phyloP scores from a whole-genome alignment of 2,113 vertebrate genomes.

The Bufo gargarizans region DNA sequence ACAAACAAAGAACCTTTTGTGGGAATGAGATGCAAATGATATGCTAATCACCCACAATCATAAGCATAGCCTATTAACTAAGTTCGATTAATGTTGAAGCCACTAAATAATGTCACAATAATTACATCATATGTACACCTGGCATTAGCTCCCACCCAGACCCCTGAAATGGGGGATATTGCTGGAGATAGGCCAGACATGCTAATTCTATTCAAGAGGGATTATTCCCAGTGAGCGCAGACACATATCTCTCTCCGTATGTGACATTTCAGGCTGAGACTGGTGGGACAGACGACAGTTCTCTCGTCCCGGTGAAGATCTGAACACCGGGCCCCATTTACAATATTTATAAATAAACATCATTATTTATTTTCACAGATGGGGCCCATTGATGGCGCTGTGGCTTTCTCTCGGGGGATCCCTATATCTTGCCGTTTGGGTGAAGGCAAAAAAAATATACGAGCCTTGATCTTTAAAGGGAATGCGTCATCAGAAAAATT shows the following conservation, averaged over 20 bases:
- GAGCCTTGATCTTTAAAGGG: not conserved
- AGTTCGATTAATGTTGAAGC: slow-evolving; percentile 46
- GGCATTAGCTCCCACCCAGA: slow-evolving; percentile 34
- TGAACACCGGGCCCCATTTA: not conserved
- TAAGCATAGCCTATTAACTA: slow-evolving; percentile 49
- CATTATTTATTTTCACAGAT: slow-evolving; percentile 15
- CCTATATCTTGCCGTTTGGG: not conserved
- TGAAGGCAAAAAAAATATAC: not conserved
- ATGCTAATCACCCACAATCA: slow-evolving; percentile 39
- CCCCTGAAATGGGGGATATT: slow-evolving; percentile 29
- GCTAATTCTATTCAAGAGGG: slow-evolving; percentile 31
- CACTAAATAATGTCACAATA: slow-evolving; percentile 49
- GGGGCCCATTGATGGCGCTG: not conserved
- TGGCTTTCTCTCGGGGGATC: not conserved
- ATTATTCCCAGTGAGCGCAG: slow-evolving; percentile 14
- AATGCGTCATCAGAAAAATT: too few relatives aligned
- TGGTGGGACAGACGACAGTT: slow-evolving; percentile 15
- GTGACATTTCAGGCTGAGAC: not conserved
- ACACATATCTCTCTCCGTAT: slow-evolving; percentile 3
- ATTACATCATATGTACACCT: slow-evolving; percentile 47
- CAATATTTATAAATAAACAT: slow-evolving; percentile 2
- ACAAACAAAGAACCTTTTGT: slow-evolving; percentile 42
- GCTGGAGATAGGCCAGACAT: slow-evolving; percentile 33
- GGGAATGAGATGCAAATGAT: slow-evolving; percentile 46
- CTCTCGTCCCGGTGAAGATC: not conserved